A percentile compares a stretch with the other conserved stretches of the same genome.
Conservation (phyloP, 37 sponge, comb jelly and placozoan genomes). For the Aplysina aerophoba region DNA sequence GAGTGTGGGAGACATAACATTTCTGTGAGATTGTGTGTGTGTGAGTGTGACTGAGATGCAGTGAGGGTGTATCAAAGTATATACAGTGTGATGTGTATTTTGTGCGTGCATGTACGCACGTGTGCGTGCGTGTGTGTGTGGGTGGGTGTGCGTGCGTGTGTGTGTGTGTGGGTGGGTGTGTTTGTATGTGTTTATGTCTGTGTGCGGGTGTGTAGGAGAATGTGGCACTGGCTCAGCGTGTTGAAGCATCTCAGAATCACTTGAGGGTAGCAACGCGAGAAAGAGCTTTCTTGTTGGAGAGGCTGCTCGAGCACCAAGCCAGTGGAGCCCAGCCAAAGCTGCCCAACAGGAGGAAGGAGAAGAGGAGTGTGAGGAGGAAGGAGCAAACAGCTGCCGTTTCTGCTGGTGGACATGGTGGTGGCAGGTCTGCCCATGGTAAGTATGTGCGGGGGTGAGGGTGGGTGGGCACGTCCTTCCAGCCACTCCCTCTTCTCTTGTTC, state of each 20-base stretch:
- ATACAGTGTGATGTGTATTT: constrained; percentile 3
- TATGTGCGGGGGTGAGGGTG: constrained; percentile 24
- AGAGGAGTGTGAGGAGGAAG: too few species aligned
- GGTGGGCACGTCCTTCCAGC: constrained; percentile 12
- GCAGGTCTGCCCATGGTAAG: too few species aligned
- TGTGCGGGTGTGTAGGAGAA: constrained; percentile 48
- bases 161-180: background rate
- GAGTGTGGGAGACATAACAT: background rate
- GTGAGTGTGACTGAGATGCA: background rate
- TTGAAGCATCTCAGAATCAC: constrained; percentile 25
- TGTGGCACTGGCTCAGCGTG: constrained; percentile 41
- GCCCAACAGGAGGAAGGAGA: background rate
- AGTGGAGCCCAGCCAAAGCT: background rate
- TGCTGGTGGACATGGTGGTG: too few species aligned
- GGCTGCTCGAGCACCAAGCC: constrained; percentile 10
- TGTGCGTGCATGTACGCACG: background rate
- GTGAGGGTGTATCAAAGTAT: background rate
- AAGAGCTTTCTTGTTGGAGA: constrained; percentile 3
- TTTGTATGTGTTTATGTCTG: background rate
- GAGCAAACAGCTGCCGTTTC: too few species aligned
- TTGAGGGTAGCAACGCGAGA: constrained; percentile 38
- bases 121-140: background rate
- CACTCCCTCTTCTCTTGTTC: too few species aligned
- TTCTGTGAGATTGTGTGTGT: background rate
- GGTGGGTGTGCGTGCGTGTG: background rate